Percentiles rank a stretch among this genome's conserved stretches.
These are phyloP conservation scores for Brenthis hecate DNA, from an alignment of 2,888 invertebrate species.

Conservation along the genomic window DNA sequence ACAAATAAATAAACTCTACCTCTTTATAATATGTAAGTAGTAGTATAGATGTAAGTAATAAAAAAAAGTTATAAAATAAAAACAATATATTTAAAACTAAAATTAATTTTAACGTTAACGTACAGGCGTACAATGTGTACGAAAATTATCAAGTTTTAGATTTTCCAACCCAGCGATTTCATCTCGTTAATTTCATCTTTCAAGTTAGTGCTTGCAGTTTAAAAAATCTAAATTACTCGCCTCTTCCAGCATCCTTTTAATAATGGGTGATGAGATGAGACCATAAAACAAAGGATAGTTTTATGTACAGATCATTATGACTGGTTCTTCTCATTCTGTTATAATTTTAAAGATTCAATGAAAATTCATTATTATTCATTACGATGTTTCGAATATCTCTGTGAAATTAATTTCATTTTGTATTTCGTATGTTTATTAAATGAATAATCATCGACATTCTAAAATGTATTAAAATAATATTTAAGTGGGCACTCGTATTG, in stretches of 20 bases:
- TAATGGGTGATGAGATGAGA: neutral
- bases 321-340: neutral
- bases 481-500: too few species aligned
- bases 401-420: neutral
- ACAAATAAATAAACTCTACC: too few species aligned
- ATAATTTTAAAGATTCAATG: neutral
- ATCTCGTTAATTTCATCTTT: conserved; percentile 4
- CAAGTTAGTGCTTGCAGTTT: conserved; percentile 5
- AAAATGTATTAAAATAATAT: too few species aligned
- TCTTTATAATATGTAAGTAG: too few species aligned
- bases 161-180: conserved; percentile 3
- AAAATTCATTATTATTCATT: conserved; percentile 1
- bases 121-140: neutral
- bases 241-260: neutral
- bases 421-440: neutral
- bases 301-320: neutral
- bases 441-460: too few species aligned
- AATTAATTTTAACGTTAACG: neutral
- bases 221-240: conserved; percentile 3
- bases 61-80: too few species aligned
- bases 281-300: neutral
- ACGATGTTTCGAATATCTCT: neutral
- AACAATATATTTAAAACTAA: neutral
- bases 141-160: neutral
- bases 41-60: too few species aligned